Evolutionary conservation across 2,113 vertebrate genomes (phyloP), one percentile per base, ranked within the genome.

Genomic region (Neopipo cinnamomea): DNA sequence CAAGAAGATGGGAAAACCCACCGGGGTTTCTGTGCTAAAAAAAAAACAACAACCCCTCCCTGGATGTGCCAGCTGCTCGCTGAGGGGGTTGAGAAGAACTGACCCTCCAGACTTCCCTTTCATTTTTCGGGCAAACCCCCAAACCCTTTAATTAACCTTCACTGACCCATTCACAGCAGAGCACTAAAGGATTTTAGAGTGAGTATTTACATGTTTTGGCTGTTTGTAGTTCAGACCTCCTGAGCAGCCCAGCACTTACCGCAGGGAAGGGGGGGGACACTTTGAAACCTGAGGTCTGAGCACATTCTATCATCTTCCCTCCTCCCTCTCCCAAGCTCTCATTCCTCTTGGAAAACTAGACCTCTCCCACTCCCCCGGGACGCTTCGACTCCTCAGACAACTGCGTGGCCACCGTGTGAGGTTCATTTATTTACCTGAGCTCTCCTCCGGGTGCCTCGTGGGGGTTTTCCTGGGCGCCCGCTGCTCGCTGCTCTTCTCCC

Each of bases 401-500:
- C 93, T 62, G 94, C 85, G 72, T 6, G 76, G 91, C 52, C 28
- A 28, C 27, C 14, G 24, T 14, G 25, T 16, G 44, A 44, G 44
- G 44, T 6, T 19, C 42, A 11, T 63, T 33, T 5, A 96, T 98
- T 98, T 98, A 98, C 98, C 98, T 98, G 98, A 91, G 77, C 97
- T 97, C 85, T 98, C 98, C 97, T 98, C 98, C 12, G 97, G 96
- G 55, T 96, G 97, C 96, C 96, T 44, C 66, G 97, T 85, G 18
- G 98, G 98, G 97, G 79, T 98, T 93, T 97, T 98, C 96, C 96
- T 94, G 8, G 91, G 95, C 96, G 98, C 98, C 98, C 98, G 95
- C 92, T 82, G 98, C 96, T 96, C 98, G 78, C 79, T 98, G 98
- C 98, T 99, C 98, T 97, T 99, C 98, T 98, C 98, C 92, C 98